Evolutionary conservation across 2,888 invertebrate species (phyloP), one percentile per base, ranked within the genome.

Genomic region (Drosophila greeni): DNA sequence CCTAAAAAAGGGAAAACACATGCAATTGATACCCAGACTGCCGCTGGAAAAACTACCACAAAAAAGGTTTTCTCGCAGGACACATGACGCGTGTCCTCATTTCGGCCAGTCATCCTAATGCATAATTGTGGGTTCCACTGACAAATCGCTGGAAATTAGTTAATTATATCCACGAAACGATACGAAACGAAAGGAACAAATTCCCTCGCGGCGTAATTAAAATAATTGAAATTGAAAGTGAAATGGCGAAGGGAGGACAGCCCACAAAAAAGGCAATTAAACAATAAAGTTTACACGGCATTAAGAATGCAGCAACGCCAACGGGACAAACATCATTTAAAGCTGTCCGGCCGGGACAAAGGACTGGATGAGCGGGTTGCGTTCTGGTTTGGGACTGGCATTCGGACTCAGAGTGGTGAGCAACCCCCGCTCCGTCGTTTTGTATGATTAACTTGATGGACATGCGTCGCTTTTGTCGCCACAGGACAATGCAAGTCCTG

Each of bases 71-170:
- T 20, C 42, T 9, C 43, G n/a, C 33, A 45, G 61, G 40, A 71
- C 73, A 80, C 52, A 56, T 70, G 81, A 75, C 79, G 75, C 78
- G 83, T 72, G 72, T 70, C 64, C 54, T 24, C 31, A 49, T 45
- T 53, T 75, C n/a, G 76, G 61, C 53, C 64, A 64, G 37, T 43
- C 73, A 75, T 71, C 67, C 56, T 66, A 76, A 57, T 57, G 53
- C 45, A 60, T 66, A 75, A 80, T 82, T 82, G 66, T 45, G 62
- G 75, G 70, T 79, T 62, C 43, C 62, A 64, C 58, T 70, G 75
- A 83, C 81, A 79, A 79, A 81, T 80, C 74, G 82, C 69, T 61
- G 26, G 65, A 81, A 81, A 82, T 82, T 82, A 82, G 82, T 80
- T 81, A 80, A 80, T 80, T 80, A 82, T 70, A 66, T 64, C 60